Base-by-base conservation (phyloP, 1,140 invertebrate species). In the Zaprionus capensis region DNA sequence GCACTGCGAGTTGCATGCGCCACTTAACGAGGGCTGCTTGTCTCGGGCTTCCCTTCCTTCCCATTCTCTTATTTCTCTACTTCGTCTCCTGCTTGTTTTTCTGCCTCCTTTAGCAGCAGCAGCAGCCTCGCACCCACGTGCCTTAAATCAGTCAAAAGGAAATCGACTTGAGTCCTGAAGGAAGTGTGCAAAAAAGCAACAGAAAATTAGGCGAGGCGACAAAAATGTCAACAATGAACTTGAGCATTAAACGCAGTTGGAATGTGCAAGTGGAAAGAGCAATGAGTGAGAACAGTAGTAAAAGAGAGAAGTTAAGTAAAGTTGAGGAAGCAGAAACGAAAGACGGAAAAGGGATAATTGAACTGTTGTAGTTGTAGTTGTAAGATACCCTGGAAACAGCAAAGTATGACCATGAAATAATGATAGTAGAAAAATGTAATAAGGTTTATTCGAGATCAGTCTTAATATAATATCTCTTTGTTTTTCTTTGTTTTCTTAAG, bases 21-120 rank as follows among this genome's bases (percentile, higher is more conserved):
- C 73, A 71, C 73, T 76, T 71, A 76, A 71, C 73, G 73, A 71
- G 68, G 14, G 44, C 68, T 55, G 64, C 61, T 76, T 71, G 55
- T 76, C 61, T 76, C 34, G 24, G 53, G 41, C 66, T 17, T 36
- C 22, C 17, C 6, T 22, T 11, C 24, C n/a, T 28, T 17, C 49
- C 17, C 34, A 26, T 31, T 44, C 9, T 15, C 2, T 11, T 12
- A 7, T 26, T 7, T 17, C 36, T 15, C 17, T 7, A 3, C 22
- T 2, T 5, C 24, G 3, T 36, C 38, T 24, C n/a, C 6, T 55
- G 1, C 22, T 57, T 44, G 12, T 22, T 38, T 46, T 17, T 46
- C 41, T 17, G 41, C 41, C 38, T 44, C 15, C 38, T 41, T 38
- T 14, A 38, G 7, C 36, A 38, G 7, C 22, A 59, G 57, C 6